Evolutionary conservation across 37 sponge, comb jelly and placozoan genomes (phyloP).

Genomic region (Trichoplax adhaerens): DNA sequence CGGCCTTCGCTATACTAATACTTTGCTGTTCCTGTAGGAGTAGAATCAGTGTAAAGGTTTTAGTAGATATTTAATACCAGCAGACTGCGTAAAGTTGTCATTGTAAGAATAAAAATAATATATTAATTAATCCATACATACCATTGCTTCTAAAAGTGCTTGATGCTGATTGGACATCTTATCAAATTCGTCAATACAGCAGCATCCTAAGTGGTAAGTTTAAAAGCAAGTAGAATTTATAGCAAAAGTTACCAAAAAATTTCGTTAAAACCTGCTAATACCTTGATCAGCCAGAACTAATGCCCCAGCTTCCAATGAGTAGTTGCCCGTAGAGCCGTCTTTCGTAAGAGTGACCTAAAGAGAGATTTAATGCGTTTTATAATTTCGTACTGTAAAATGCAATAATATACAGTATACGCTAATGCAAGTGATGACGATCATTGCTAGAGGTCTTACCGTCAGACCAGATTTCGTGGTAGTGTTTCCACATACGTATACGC

Average conservation of each 20-base stretch:
- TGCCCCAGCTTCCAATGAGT: constrained; percentile 90
- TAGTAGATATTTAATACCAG: too few relatives aligned
- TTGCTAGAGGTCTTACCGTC: constrained; percentile 37
- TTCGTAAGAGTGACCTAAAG: constrained; percentile 4
- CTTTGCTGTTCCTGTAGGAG: constrained; percentile 78
- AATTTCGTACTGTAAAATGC: background rate
- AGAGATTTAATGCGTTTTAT: constrained; percentile 1
- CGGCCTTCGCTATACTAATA: constrained; percentile 87
- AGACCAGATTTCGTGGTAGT: constrained; percentile 78
- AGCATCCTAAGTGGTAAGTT: constrained; percentile 37
- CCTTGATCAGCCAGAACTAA: constrained; percentile 89
- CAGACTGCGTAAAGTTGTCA: too few relatives aligned
- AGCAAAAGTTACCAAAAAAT: background rate
- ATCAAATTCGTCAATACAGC: constrained; percentile 99
- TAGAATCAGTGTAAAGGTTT: background rate
- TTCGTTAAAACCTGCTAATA: background rate
- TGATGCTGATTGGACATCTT: constrained; percentile 94
- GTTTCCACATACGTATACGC: constrained; percentile 97
- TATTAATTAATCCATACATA: background rate
- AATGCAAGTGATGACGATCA: constrained; percentile 29
- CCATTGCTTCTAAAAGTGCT: constrained; percentile 97
- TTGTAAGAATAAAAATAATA: too few relatives aligned
- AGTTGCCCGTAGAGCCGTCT: constrained; percentile 39
- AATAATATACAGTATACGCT: background rate
- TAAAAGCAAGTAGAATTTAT: background rate